Base-by-base conservation (phyloP, 1,140 invertebrate species). In the Papilio polytes region DNA sequence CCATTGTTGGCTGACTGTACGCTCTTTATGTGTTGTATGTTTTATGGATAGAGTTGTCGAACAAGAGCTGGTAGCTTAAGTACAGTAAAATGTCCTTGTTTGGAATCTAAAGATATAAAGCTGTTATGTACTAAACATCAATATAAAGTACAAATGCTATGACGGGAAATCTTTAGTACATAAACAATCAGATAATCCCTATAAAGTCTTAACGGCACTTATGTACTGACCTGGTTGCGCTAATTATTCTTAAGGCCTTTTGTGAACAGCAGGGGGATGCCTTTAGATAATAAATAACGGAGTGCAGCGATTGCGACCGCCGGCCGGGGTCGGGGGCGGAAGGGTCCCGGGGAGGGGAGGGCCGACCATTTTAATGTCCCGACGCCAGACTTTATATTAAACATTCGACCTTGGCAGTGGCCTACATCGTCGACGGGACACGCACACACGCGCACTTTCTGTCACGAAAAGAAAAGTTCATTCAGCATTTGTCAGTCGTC, bases 341-440 rank as follows among this genome's bases (percentile, higher is more conserved):
- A 87, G 91, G 93, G 91, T 89, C 87, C 87, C 87, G 82, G 93
- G 92, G 90, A 90, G 90, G 91, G 92, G 87, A 90, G 90, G 91
- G 87, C 87, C 91, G 92, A 93, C 93, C 92, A 94, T 94, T 94
- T 94, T 94, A 94, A 94, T 94, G 93, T 94, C 88, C 92, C 93
- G 92, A 89, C 92, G 92, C 92, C 92, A 94, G 93, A 94, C 93
- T 94, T 94, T 94, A 94, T 94, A 94, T 94, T 94, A 94, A 94
- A 94, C 92, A 94, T 94, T 94, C 93, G 91, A 92, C 93, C 93
- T 94, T 94, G 93, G 88, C 93, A 93, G 85, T 94, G 93, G 91
- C 93, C 93, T 92, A 94, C 92, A 94, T 94, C 88, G 92, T 90
- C 91, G 91, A 86, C 89, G 91, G 90, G 90, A 91, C 90, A 93